Evolutionary conservation across 2,888 invertebrate species (phyloP), one percentile per base, ranked within the genome.

Genomic region (Andrena dorsata): DNA sequence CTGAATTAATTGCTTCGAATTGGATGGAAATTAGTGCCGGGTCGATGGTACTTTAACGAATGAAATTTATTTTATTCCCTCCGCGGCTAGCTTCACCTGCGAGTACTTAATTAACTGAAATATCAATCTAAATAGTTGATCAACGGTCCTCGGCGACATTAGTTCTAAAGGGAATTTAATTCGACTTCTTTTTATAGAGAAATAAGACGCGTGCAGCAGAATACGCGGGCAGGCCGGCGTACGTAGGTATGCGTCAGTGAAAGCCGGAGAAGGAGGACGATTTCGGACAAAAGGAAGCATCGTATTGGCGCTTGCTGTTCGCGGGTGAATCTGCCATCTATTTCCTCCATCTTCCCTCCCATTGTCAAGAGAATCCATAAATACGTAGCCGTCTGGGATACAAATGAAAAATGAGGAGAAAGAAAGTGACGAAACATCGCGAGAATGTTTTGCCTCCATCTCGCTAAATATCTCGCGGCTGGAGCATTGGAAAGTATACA

Each of bases 301-400:
- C 58, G 73, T 16, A 58, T 79, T 58, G 63, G 32, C 56, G 66
- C 16, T 71, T 41, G 49, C 56, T 71, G 80, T 85, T 76, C 84
- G 81, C 89, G 89, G 90, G 89, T 88, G 75, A 82, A 89, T 90
- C 86, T 85, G 90, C 90, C 91, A 91, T 89, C 88, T 90, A 87
- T 82, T 82, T 84, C 83, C 76, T 80, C 76, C 69, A 65, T 73
- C 80, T 79, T 85, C 53, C 53, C 53, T 81, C 81, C 83, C 75
- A 86, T 88, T 89, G 90, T 87, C 89, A 88, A 82, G 87, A 86
- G 84, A 86, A 90, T 90, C 83, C 90, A 86, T 87, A 86, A 90
- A 90, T 88, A 89, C 86, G 85, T 83, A 81, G 79, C 47, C 58
- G 76, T 53, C 76, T 83, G 61, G 65, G 35, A 80, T 68, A 35